Evolutionary conservation across 2,113 vertebrate genomes (phyloP), one percentile per base, ranked within the genome.

Genomic region (Ceuthmochares aereus): DNA sequence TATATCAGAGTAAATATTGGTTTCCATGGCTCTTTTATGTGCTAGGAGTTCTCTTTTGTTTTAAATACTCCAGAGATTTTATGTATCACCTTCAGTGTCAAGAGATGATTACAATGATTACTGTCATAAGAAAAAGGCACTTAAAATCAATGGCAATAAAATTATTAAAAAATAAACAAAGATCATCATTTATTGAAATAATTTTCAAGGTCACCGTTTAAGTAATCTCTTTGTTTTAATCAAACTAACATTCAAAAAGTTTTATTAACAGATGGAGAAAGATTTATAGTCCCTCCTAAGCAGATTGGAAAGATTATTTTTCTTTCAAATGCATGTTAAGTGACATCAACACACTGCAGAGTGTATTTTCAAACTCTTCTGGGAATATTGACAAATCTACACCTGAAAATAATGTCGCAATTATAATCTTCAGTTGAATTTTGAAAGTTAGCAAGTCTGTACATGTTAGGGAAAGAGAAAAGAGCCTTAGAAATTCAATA

Each of bases 401-500:
- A 87, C 60, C 51, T 94, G 81, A 87, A 90, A 96, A 87, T 55
- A 56, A 85, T 25, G 16, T 90, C 56, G 79, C 17, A 51, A 84
- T 84, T 93, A 93, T 96, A 96, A 90, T 84, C 45, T 84, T 75
- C 84, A 93, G n/a, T 60, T 89, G 22, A 94, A 92, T 76, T 58
- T 37, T 25, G 70, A 14, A 74, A 73, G 17, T 59, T 75, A 80
- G 40, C 36, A 88, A 93, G 51, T 12, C 42, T 60, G 9, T 23
- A 75, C 8, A 7, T 2, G 2, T 60, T 79, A 74, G 82, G 25
- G 14, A 94, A 25, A 10, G 11, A 75, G 23, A 70, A 82, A 34
- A 79, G 10, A 68, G 12, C 34, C 68, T 70, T 49, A 23, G 7
- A 82, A 79, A 66, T 34, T 72, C 75, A 73, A 14, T 52, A 86